Evolutionary conservation across 1,140 invertebrate species (phyloP).

Genomic region (Mycetomoellerius zeteki): DNA sequence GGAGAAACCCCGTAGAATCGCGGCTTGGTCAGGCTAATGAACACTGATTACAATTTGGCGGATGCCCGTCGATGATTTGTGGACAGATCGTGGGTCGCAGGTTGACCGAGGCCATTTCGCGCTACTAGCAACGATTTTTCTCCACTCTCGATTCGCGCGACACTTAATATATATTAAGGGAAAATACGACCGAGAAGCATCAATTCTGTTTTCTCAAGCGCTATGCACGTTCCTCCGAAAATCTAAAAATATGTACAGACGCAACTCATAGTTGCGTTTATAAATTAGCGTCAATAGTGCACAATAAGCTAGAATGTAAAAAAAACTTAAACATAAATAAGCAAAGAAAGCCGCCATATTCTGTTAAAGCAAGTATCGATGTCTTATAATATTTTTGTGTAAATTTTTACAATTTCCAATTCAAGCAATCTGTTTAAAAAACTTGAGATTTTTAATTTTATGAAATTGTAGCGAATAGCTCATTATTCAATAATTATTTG

Average conservation of each 20-base stretch:
- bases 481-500: slow-evolving; percentile 12
- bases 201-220: neutral
- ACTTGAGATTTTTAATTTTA: neutral
- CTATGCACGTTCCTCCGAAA: neutral
- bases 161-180: slow-evolving; percentile 27
- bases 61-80: slow-evolving; percentile 83
- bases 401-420: no score
- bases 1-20: slow-evolving; percentile 79
- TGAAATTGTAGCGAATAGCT: neutral
- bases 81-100: slow-evolving; percentile 67
- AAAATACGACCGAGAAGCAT: neutral
- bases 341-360: no score
- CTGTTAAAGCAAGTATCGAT: no score
- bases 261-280: neutral
- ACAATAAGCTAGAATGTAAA: neutral
- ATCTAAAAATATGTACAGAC: neutral
- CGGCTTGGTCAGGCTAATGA: slow-evolving; percentile 83
- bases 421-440: no score
- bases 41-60: slow-evolving; percentile 85
- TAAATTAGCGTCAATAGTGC: neutral
- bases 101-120: slow-evolving; percentile 15
- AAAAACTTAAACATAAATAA: neutral
- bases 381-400: no score
- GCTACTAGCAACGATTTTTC: slow-evolving; percentile 42
- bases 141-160: slow-evolving; percentile 9